A percentile compares a stretch with the other conserved stretches of the same genome.
phyloP scores from a whole-genome alignment of 2,797 vertebrate genomes.

The Fringilla coelebs region DNA sequence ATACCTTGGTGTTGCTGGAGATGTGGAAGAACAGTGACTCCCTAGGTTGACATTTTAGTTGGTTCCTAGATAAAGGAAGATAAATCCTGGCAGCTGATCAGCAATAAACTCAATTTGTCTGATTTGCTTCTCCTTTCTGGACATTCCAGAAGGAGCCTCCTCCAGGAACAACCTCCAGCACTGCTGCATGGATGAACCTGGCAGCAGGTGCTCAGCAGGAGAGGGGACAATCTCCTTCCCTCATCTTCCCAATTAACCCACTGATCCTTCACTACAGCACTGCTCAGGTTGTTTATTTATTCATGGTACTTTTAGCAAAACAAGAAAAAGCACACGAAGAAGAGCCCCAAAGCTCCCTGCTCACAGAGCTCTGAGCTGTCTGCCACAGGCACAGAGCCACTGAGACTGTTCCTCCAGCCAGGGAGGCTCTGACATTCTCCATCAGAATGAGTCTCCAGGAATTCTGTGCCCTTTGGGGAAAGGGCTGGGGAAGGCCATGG shows the following conservation, averaged over 20 bases:
- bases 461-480: not conserved
- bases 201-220: constrained; percentile 47
- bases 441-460: not conserved
- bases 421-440: not conserved
- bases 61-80: not conserved
- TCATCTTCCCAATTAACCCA: constrained; percentile 51
- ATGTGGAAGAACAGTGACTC: not conserved
- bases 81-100: constrained; percentile 16
- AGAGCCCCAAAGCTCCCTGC: not conserved
- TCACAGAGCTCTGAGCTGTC: not conserved
- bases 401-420: not conserved
- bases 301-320: not conserved
- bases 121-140: constrained; percentile 10
- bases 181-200: constrained; percentile 24
- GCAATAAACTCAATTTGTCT: constrained; percentile 28
- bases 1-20: not conserved
- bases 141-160: not conserved
- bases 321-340: not conserved
- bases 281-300: constrained; percentile 23
- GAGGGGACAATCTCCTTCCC: not conserved
- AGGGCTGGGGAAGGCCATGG: not conserved
- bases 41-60: not conserved
- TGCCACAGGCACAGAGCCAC: not conserved
- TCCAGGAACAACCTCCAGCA: constrained; percentile 26
- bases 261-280: not conserved